A percentile compares a stretch with the other conserved stretches of the same genome.
These are phyloP conservation scores for Ceuthmochares aereus DNA, from an alignment of 2,113 vertebrate species.

Conservation along the genomic window DNA sequence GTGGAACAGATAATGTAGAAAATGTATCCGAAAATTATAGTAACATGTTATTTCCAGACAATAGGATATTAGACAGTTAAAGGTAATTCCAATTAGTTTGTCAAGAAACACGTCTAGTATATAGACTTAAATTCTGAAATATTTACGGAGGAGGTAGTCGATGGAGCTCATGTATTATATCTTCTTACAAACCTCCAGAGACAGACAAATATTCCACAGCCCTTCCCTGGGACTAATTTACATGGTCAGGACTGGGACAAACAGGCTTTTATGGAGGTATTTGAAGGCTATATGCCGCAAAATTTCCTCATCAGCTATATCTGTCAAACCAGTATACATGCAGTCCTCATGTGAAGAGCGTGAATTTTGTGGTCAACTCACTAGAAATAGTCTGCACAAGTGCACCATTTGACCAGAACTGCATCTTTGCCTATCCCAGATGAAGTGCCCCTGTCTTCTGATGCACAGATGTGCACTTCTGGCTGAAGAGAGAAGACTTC, in stretches of 20 bases:
- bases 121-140: background rate
- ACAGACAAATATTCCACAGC: background rate
- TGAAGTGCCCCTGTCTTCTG: background rate
- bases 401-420: background rate
- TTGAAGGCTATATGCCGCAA: background rate
- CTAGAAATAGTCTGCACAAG: background rate
- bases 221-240: background rate
- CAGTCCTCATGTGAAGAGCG: background rate
- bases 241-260: background rate
- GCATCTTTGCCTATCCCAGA: background rate
- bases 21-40: background rate
- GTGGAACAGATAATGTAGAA: background rate
- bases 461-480: background rate
- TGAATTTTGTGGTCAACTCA: background rate
- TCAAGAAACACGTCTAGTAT: background rate
- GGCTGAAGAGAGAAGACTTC: background rate
- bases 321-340: background rate
- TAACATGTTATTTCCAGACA: background rate
- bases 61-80: background rate
- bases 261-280: background rate
- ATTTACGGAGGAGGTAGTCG: background rate
- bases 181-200: background rate
- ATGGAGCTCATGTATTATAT: accelerated
- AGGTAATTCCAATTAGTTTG: background rate
- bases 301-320: background rate